These are phyloP conservation scores for Hippocampus abdominalis DNA, from an alignment of 2,113 vertebrate species.

Conservation along the genomic window DNA sequence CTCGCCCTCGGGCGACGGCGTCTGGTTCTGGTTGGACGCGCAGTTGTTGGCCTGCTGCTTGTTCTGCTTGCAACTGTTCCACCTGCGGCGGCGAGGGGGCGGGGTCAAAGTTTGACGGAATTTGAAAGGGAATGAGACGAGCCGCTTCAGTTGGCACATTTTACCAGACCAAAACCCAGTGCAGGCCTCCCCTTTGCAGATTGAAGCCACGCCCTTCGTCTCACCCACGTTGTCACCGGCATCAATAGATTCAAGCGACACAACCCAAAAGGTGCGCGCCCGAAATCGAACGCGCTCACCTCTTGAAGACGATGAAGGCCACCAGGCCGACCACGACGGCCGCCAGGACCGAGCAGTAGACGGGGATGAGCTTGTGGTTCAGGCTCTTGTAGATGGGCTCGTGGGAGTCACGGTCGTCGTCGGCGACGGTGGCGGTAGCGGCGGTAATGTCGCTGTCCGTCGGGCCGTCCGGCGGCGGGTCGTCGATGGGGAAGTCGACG, in stretches of 20 bases:
- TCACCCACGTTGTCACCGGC: no score
- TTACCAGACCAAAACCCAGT: no score
- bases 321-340: slow-evolving; percentile 89
- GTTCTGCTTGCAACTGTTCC: slow-evolving; percentile 97
- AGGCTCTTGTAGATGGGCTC: slow-evolving; percentile 70
- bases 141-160: no score
- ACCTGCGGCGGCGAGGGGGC: slow-evolving; percentile 67
- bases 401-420: slow-evolving; percentile 69
- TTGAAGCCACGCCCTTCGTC: no score
- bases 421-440: slow-evolving; percentile 52
- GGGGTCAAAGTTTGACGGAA: no score
- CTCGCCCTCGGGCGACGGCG: slow-evolving; percentile 88
- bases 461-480: slow-evolving; percentile 16
- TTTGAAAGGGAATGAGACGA: no score
- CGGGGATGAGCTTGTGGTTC: slow-evolving; percentile 87
- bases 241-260: no score
- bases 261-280: no score
- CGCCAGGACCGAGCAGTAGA: slow-evolving; percentile 94
- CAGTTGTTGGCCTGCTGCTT: slow-evolving; percentile 91
- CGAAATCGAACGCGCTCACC: no score
- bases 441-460: slow-evolving; percentile 63
- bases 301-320: slow-evolving; percentile 93
- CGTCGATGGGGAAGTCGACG: not conserved
- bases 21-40: slow-evolving; percentile 87
- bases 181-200: no score